Percentiles rank a stretch among this genome's conserved stretches.
These are phyloP conservation scores for Aegithalos caudatus DNA, from an alignment of 2,113 vertebrate genomes.

Conservation along the genomic window DNA sequence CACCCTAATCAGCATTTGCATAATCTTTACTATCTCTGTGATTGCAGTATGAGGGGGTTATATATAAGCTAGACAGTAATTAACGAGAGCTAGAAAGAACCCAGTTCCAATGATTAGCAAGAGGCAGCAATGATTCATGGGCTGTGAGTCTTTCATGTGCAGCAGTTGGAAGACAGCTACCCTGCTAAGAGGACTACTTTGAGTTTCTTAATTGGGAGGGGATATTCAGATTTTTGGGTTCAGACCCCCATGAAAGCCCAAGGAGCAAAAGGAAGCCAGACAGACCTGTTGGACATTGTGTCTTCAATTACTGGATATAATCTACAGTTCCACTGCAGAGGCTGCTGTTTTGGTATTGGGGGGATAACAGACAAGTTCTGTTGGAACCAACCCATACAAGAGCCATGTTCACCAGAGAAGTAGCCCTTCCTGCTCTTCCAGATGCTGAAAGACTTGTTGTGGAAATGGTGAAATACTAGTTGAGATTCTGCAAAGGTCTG, in stretches of 20 bases:
- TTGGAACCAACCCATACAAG: neutral
- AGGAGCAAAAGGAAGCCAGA: neutral
- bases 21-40: slow-evolving; percentile 51
- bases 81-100: slow-evolving; percentile 26
- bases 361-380: neutral
- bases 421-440: neutral
- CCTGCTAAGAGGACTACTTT: neutral
- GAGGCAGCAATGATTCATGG: slow-evolving; percentile 4
- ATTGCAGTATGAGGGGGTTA: slow-evolving; percentile 19
- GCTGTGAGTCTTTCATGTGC: neutral
- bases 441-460: neutral
- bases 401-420: neutral
- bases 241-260: neutral
- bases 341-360: neutral
- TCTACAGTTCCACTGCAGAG: neutral
- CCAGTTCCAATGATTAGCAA: neutral
- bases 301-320: neutral
- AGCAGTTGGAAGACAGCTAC: neutral
- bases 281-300: neutral
- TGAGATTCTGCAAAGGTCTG: neutral
- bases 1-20: slow-evolving; percentile 28
- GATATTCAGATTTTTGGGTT: neutral
- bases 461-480: neutral
- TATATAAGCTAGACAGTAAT: slow-evolving; percentile 52
- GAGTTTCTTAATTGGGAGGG: neutral